Conservation (phyloP, 2,113 vertebrate genomes). For the Corythoichthys haematopterus region DNA sequence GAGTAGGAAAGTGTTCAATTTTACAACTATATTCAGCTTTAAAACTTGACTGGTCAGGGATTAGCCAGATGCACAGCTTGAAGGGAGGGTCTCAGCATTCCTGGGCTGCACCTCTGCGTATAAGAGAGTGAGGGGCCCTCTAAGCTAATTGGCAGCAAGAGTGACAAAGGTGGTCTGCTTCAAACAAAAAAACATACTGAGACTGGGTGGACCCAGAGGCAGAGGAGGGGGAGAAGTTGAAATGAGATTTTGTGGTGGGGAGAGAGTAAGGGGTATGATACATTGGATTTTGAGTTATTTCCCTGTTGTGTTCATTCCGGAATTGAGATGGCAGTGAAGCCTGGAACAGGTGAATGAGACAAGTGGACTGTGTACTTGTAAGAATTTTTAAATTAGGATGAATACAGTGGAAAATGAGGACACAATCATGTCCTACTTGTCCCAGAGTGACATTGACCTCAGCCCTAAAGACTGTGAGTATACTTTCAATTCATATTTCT, state of each 20-base stretch:
- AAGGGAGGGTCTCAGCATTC: slow-evolving; percentile 63
- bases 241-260: slow-evolving; percentile 57
- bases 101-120: slow-evolving; percentile 56
- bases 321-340: background rate
- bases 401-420: slow-evolving; percentile 40
- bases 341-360: slow-evolving; percentile 2
- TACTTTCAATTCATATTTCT: background rate
- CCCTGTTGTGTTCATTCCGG: slow-evolving; percentile 11
- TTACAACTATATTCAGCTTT: slow-evolving; percentile 32
- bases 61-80: slow-evolving; percentile 60
- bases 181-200: slow-evolving; percentile 71
- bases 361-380: slow-evolving; percentile 14
- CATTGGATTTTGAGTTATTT: slow-evolving; percentile 24
- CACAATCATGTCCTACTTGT: slow-evolving; percentile 56
- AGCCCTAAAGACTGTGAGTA: slow-evolving; percentile 82
- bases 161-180: slow-evolving; percentile 79
- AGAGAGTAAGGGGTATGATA: slow-evolving; percentile 8
- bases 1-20: background rate
- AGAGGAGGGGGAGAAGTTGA: slow-evolving; percentile 18
- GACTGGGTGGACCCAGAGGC: slow-evolving; percentile 47
- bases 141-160: slow-evolving; percentile 78
- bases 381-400: slow-evolving; percentile 33
- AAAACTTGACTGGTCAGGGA: slow-evolving; percentile 43
- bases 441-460: slow-evolving; percentile 68
- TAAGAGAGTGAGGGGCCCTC: slow-evolving; percentile 67